These are phyloP conservation scores for Petrocephalus microphthalmus DNA, from an alignment of 2,113 vertebrate species.

Conservation along the genomic window DNA sequence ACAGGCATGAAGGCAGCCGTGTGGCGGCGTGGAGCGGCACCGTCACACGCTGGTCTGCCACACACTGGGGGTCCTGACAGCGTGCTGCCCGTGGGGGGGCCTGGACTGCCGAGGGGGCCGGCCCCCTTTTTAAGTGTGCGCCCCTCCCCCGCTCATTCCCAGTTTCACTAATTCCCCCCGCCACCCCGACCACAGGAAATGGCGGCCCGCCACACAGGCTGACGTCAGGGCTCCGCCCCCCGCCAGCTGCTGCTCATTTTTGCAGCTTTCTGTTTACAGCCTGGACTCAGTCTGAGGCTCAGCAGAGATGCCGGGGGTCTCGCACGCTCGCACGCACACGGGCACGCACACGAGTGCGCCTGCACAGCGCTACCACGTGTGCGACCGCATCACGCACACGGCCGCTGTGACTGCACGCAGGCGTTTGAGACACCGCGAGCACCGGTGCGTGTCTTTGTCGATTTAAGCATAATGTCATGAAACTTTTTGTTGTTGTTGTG, in stretches of 20 bases:
- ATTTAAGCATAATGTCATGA: not conserved
- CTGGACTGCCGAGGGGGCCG: constrained; percentile 40
- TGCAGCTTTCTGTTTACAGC: constrained; percentile 54
- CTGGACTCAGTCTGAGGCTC: constrained; percentile 37
- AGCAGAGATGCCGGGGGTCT: constrained; percentile 31
- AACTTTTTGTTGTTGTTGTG: not conserved
- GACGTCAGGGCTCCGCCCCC: constrained; percentile 64
- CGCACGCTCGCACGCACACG: constrained; percentile 7
- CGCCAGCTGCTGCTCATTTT: constrained; percentile 79
- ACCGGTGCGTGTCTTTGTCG: not conserved
- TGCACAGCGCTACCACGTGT: too few relatives aligned
- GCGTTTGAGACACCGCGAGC: not conserved
- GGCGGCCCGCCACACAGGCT: constrained; percentile 55
- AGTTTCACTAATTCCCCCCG: not conserved
- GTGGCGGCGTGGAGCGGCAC: constrained; percentile 34
- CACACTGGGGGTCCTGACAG: not conserved
- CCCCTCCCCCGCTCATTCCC: constrained; percentile 37
- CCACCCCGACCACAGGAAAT: constrained; percentile 50
- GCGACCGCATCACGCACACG: not conserved
- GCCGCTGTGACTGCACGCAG: not conserved
- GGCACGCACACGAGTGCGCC: not conserved
- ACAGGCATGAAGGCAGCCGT: constrained; percentile 57
- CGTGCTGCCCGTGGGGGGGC: not conserved
- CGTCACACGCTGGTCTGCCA: constrained; percentile 22
- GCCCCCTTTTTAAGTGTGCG: constrained; percentile 37